phyloP scores from a whole-genome alignment of 2,113 vertebrate genomes.

The Pygoscelis adeliae region DNA sequence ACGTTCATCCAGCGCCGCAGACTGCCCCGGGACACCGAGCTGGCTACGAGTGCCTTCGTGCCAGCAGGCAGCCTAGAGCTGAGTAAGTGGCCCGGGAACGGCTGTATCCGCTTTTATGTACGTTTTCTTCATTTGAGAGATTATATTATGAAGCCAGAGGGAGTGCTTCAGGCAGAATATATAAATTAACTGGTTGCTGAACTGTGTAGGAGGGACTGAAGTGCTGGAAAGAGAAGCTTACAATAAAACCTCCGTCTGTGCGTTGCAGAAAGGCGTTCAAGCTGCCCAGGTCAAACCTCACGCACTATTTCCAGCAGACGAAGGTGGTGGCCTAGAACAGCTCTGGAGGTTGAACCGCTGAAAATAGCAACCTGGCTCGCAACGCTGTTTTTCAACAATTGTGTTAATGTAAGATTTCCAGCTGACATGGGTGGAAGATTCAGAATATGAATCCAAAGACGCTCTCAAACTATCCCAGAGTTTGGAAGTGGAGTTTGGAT shows the following conservation, averaged over 20 bases:
- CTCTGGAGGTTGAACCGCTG: conserved; percentile 6
- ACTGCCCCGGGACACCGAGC: conserved; percentile 18
- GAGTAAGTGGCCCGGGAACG: neutral
- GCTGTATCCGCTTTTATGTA: conserved; percentile 6
- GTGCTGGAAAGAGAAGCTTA: conserved; percentile 19
- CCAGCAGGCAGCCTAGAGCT: conserved; percentile 34
- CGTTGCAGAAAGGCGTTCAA: neutral
- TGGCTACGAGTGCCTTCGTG: neutral
- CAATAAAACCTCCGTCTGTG: conserved; percentile 14
- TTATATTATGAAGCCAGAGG: conserved; percentile 30
- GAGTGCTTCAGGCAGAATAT: conserved; percentile 23
- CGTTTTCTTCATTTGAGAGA: conserved; percentile 52
- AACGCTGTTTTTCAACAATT: neutral
- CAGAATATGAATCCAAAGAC: neutral
- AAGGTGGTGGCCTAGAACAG: conserved; percentile 27
- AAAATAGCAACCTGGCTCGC: neutral
- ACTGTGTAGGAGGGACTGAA: conserved; percentile 37
- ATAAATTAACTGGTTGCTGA: conserved; percentile 55
- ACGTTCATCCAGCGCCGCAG: neutral
- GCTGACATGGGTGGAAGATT: conserved; percentile 23
- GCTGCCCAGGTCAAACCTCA: conserved; percentile 6
- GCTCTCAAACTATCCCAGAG: neutral
- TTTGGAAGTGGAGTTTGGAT: neutral
- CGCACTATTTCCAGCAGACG: neutral
- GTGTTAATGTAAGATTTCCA: neutral